Percentiles rank a stretch among this genome's conserved stretches.
Evolutionary conservation across 2,113 vertebrate species (phyloP).

Genomic region (Scalopus aquaticus): DNA sequence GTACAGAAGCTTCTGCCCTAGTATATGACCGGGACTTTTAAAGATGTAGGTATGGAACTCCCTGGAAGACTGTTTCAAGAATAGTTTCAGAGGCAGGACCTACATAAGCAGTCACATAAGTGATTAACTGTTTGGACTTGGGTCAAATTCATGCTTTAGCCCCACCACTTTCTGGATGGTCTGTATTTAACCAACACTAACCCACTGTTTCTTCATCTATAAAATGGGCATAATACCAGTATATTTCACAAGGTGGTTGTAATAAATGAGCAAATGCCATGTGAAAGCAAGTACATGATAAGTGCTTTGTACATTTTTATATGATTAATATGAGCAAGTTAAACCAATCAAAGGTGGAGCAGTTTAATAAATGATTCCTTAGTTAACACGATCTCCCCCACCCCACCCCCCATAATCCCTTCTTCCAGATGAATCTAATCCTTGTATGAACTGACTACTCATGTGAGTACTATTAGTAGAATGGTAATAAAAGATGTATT

Average conservation of each 20-base stretch:
- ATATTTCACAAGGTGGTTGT: not conserved
- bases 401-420: rapidly evolving
- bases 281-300: not conserved
- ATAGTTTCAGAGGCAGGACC: not conserved
- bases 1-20: not conserved
- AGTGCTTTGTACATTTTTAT: not conserved
- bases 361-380: not conserved
- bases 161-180: not conserved
- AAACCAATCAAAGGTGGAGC: not conserved
- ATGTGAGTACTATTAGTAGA: not conserved
- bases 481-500: not conserved
- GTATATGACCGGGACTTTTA: not conserved
- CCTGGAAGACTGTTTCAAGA: not conserved
- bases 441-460: not conserved
- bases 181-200: not conserved
- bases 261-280: not conserved
- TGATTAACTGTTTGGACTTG: not conserved
- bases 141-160: not conserved
- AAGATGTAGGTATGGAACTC: not conserved
- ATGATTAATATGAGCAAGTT: not conserved
- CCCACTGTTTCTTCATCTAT: not conserved
- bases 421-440: slow-evolving; percentile 22
- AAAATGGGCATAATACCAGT: not conserved
- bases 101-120: not conserved
- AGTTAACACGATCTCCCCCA: not conserved